Evolutionary conservation across 2,888 invertebrate genomes (phyloP).

Genomic region (Steinernema scapterisci): DNA sequence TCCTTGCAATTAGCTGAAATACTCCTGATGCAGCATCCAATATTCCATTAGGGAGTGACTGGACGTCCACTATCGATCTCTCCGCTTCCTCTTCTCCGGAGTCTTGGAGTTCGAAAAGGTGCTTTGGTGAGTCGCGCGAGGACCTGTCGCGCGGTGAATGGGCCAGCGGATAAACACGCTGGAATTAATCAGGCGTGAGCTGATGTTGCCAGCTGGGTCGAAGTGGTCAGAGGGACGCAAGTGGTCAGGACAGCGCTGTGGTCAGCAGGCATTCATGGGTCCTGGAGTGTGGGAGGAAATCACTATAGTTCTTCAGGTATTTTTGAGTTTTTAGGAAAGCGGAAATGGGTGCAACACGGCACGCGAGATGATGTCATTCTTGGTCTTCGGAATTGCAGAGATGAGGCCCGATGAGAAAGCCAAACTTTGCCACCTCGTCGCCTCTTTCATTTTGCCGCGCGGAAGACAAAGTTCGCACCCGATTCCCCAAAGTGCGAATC

Average conservation of each 20-base stretch:
- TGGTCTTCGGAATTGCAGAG: too few species aligned
- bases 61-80: constrained; percentile 23
- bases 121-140: too few species aligned
- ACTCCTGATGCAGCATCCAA: constrained; percentile 28
- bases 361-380: too few species aligned
- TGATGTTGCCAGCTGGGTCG: not conserved
- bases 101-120: too few species aligned
- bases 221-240: constrained; percentile 29
- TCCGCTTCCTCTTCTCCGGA: not conserved
- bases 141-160: not conserved
- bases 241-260: too few species aligned
- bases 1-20: constrained; percentile 14
- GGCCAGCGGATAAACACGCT: not conserved
- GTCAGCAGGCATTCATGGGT: too few species aligned
- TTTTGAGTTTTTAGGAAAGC: too few species aligned
- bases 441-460: not conserved
- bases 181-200: constrained; percentile 1
- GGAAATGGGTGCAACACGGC: too few species aligned
- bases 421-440: constrained; percentile 3
- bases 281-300: too few species aligned
- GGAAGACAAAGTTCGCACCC: not conserved
- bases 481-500: not conserved
- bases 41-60: constrained; percentile 23
- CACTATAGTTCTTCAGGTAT: too few species aligned
- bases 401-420: too few species aligned